Percentiles rank a stretch among this genome's conserved stretches.
These are phyloP conservation scores for Lycaon pictus DNA, from an alignment of 2,113 vertebrate genomes.

Conservation along the genomic window DNA sequence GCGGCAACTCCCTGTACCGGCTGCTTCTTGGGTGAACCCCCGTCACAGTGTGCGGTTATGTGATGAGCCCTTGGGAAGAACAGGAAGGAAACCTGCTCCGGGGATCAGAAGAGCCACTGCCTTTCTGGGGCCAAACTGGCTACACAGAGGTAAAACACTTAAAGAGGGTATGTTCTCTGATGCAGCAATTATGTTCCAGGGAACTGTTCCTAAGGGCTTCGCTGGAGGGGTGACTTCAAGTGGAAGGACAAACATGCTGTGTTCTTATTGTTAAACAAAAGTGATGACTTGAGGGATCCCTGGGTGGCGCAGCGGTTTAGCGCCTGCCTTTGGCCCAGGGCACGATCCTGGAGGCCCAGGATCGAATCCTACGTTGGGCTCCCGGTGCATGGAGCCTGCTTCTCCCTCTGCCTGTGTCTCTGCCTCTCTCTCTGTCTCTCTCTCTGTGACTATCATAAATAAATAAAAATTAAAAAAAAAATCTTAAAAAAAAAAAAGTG, in stretches of 20 bases:
- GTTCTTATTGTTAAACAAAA: neutral
- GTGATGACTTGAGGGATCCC: neutral
- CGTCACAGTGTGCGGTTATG: fast-evolving
- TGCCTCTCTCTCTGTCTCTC: too few relatives aligned
- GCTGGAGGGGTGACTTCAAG: neutral
- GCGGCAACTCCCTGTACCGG: neutral
- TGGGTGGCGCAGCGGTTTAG: too few relatives aligned
- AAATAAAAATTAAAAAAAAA: neutral
- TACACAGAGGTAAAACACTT: neutral
- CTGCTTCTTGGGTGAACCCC: neutral
- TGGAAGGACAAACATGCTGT: neutral
- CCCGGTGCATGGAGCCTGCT: too few relatives aligned
- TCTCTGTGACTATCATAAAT: too few relatives aligned
- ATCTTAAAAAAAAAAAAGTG: too few relatives aligned
- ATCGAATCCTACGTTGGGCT: too few relatives aligned
- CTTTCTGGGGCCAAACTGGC: neutral
- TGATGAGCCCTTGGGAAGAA: neutral
- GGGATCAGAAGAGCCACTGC: neutral
- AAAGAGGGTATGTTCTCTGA: neutral
- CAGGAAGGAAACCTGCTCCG: neutral
- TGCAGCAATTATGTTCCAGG: neutral
- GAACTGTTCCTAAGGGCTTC: neutral
- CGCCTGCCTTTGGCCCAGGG: too few relatives aligned
- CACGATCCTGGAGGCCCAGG: too few relatives aligned
- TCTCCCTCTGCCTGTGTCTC: too few relatives aligned